A percentile compares a stretch with the other conserved stretches of the same genome.
Evolutionary conservation across 2,797 vertebrate species (phyloP).

Genomic region (Pygocentrus nattereri): DNA sequence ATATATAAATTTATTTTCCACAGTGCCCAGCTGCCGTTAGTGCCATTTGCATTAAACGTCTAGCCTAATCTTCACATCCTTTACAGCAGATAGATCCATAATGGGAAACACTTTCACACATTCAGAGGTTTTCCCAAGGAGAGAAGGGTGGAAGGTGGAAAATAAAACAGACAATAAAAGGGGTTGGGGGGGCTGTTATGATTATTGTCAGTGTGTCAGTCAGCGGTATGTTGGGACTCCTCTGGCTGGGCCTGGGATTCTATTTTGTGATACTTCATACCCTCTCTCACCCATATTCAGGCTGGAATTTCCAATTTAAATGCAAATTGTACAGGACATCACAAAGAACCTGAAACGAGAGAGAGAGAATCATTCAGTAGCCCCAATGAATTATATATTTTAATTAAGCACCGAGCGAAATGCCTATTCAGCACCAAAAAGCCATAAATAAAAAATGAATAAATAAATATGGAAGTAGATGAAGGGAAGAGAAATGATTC

Average conservation of each 20-base stretch:
- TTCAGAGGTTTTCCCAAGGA: slow-evolving; percentile 30
- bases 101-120: slow-evolving; percentile 20
- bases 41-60: slow-evolving; percentile 43
- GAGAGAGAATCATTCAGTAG: slow-evolving; percentile 74
- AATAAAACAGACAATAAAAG: slow-evolving; percentile 34
- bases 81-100: slow-evolving; percentile 33
- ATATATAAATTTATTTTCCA: background rate
- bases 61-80: slow-evolving; percentile 36
- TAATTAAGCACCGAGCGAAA: slow-evolving; percentile 80
- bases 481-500: slow-evolving; percentile 57
- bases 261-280: slow-evolving; percentile 54
- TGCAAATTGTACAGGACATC: slow-evolving; percentile 82
- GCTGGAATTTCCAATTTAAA: slow-evolving; percentile 84
- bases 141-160: background rate
- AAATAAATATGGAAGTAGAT: slow-evolving; percentile 73
- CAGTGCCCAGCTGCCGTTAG: background rate
- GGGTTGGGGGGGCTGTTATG: background rate
- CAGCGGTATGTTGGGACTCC: slow-evolving; percentile 32
- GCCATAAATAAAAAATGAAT: slow-evolving; percentile 76
- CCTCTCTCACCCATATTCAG: slow-evolving; percentile 67
- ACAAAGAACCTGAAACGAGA: slow-evolving; percentile 63
- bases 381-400: slow-evolving; percentile 83
- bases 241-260: slow-evolving; percentile 35
- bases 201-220: slow-evolving; percentile 41
- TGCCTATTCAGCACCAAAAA: slow-evolving; percentile 72